Conservation (phyloP, 2,888 invertebrate genomes). For the Agelastica alni region DNA sequence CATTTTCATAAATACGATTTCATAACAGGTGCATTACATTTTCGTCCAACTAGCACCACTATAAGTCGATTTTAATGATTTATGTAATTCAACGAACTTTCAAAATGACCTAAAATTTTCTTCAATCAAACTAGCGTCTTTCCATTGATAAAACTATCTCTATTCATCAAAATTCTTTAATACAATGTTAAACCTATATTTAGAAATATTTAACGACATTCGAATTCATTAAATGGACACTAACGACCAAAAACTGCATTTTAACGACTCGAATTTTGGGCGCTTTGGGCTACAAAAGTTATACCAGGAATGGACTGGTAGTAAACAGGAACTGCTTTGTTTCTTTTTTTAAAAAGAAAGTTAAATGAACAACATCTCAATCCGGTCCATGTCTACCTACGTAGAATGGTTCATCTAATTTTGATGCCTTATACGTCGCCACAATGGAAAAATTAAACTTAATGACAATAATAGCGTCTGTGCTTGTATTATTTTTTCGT, state of each 20-base stretch:
- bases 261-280: slow-evolving; percentile 32
- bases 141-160: slow-evolving; percentile 17
- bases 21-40: too few relatives aligned
- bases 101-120: slow-evolving; percentile 2
- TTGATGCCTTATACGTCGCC: slow-evolving; percentile 23
- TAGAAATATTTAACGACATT: slow-evolving; percentile 19
- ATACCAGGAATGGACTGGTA: too few relatives aligned
- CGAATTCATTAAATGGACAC: slow-evolving; percentile 28
- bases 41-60: too few relatives aligned
- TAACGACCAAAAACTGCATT: slow-evolving; percentile 41
- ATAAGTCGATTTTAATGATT: too few relatives aligned
- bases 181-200: slow-evolving; percentile 21
- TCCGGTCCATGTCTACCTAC: slow-evolving; percentile 10
- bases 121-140: background rate
- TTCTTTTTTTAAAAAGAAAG: too few relatives aligned
- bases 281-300: background rate
- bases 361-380: too few relatives aligned
- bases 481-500: slow-evolving; percentile 35
- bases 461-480: slow-evolving; percentile 49
- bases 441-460: slow-evolving; percentile 40
- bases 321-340: too few relatives aligned
- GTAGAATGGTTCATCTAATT: slow-evolving; percentile 13
- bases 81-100: background rate
- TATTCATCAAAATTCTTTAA: slow-evolving; percentile 13
- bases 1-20: too few relatives aligned